phyloP scores from a whole-genome alignment of 2,888 invertebrate genomes.

The Therioaphis trifolii region DNA sequence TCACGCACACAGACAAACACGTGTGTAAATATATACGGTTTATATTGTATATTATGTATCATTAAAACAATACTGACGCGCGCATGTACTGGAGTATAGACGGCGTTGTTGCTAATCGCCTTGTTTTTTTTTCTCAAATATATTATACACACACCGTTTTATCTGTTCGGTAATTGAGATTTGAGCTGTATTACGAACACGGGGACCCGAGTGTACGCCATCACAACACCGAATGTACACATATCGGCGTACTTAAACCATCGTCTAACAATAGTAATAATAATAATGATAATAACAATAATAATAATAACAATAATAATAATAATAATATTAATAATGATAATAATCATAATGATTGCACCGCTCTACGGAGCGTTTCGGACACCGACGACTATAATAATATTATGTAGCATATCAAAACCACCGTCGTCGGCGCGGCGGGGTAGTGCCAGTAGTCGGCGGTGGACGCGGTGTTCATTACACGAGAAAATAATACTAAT shows the following conservation, averaged over 20 bases:
- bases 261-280: constrained; percentile 29
- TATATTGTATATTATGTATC: no score
- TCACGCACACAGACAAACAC: no score
- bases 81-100: background rate
- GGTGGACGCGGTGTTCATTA: constrained; percentile 23
- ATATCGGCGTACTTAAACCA: no score
- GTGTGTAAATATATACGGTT: no score
- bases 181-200: background rate
- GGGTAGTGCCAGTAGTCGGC: constrained; percentile 7
- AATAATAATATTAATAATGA: no score
- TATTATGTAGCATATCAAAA: no score
- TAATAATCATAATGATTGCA: constrained; percentile 36
- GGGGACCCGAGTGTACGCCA: no score
- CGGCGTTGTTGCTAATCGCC: constrained; percentile 29
- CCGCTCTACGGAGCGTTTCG: no score
- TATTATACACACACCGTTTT: background rate
- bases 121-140: background rate
- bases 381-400: no score
- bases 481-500: background rate
- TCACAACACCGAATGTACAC: background rate
- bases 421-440: no score
- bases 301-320: constrained; percentile 34
- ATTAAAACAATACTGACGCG: no score
- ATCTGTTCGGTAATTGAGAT: constrained; percentile 27
- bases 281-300: constrained; percentile 30